Evolutionary conservation across 2,888 invertebrate genomes (phyloP).

Genomic region (Eristalis pertinax): DNA sequence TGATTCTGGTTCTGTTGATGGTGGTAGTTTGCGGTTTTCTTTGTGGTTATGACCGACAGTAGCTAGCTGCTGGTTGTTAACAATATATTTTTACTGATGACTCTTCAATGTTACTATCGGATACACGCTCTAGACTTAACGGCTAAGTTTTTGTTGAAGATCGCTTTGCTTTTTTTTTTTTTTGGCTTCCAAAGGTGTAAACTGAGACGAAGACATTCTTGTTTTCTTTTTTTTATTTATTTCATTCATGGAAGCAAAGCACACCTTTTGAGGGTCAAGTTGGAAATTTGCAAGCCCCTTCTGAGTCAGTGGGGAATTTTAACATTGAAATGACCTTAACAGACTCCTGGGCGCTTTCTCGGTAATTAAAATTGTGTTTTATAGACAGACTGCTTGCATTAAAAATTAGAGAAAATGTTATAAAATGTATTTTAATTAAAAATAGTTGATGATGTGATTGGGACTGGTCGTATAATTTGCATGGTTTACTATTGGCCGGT

Average conservation of each 20-base stretch:
- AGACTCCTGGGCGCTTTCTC: neutral
- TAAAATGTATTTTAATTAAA: neutral
- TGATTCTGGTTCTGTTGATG: constrained; percentile 4
- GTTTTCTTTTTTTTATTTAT: neutral
- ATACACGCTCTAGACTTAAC: constrained; percentile 9
- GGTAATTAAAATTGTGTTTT: constrained; percentile 34
- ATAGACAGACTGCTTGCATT: constrained; percentile 21
- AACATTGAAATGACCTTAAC: constrained; percentile 18
- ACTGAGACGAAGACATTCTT: neutral
- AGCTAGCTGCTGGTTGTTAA: neutral
- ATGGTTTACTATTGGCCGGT: neutral
- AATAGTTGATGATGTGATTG: constrained; percentile 35
- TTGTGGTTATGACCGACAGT: constrained; percentile 1
- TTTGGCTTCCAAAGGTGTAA: neutral
- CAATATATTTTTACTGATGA: constrained; percentile 37
- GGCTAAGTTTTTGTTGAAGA: constrained; percentile 22
- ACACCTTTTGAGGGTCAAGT: neutral
- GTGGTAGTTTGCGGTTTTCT: neutral
- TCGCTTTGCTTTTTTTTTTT: neutral
- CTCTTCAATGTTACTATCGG: constrained; percentile 24
- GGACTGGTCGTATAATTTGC: neutral
- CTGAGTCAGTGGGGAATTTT: neutral
- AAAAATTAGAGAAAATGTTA: constrained; percentile 44
- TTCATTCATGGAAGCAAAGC: neutral
- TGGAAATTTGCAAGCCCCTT: neutral